Base-by-base conservation (phyloP, 2,888 invertebrate species). In the Pseudolycoriella hygida region DNA sequence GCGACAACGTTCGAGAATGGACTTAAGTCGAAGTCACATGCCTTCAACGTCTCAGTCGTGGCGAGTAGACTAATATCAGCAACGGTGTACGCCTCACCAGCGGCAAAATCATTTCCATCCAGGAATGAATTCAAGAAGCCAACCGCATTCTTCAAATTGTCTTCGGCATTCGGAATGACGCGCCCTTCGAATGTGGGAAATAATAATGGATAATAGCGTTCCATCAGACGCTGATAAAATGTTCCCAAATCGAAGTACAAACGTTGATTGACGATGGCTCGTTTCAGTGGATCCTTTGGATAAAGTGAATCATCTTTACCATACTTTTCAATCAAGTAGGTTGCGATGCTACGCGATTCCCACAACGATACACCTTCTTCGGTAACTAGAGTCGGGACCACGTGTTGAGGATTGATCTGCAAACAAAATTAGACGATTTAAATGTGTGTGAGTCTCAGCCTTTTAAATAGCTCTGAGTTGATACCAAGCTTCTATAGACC, bases 61-160 rank as follows among this genome's bases (percentile, higher is more conserved):
- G 80, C 73, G 32, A 77, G 66, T 40, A 87, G 58, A 30, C 76
- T 66, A 39, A 85, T 68, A 62, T 89, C 89, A 6, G 89, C 89
- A 15, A 89, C 60, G 14, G 87, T 87, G 45, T 86, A 66, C 47
- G 68, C 68, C 47, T 77, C 70, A 2, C 86, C 88, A n/a, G 84
- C 84, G 31, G 67, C 74, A 63, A 73, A 89, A 50, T 73, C 70
- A 54, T 77, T 72, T 0, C 76, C 76, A 40, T 77, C 76, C 20
- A 88, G 68, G 67, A 81, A 80, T n/a, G 63, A 72, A 54, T 87
- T 76, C 25, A 87, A 64, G 51, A 79, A 76, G 31, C 69, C 71
- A 42, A 84, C 68, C 2, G 79, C 77, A 2, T 76, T 73, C 32
- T 76, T 74, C 40, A 85, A 68, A 58, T 78, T 80, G 52, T 76